Conservation (phyloP, 2,113 vertebrate genomes). For the Andinoacara biseriatus region DNA sequence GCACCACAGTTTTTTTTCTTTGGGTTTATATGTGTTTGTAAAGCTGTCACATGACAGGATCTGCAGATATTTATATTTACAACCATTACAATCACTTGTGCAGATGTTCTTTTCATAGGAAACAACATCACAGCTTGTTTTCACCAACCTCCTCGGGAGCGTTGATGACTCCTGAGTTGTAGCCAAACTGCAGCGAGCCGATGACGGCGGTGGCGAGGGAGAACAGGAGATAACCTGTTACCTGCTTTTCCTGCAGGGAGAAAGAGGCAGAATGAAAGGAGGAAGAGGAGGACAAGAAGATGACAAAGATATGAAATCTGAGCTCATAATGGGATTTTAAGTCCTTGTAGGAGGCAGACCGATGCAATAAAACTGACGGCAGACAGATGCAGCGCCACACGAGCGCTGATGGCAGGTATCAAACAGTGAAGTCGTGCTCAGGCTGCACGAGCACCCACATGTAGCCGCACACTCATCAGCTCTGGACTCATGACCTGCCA, state of each 20-base stretch:
- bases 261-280: not conserved
- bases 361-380: not conserved
- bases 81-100: not conserved
- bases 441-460: rapidly evolving
- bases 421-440: not conserved
- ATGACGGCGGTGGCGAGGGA: conserved; percentile 85
- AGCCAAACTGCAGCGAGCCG: conserved; percentile 93
- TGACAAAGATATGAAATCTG: conserved; percentile 10
- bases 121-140: not conserved
- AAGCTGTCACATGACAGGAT: not conserved
- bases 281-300: no score
- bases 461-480: not conserved
- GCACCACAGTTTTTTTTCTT: not conserved
- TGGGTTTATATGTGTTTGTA: not conserved
- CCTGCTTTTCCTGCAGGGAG: conserved; percentile 66
- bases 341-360: not conserved
- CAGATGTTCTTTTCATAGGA: not conserved
- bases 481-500: not conserved
- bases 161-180: conserved; percentile 96
- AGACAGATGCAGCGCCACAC: not conserved
- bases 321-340: conserved; percentile 21
- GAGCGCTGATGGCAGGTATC: rapidly evolving
- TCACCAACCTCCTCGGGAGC: conserved; percentile 86
- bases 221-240: conserved; percentile 84
- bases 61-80: not conserved